Evolutionary conservation across 1,140 invertebrate genomes (phyloP).

Genomic region (Brachionus koreanus): DNA sequence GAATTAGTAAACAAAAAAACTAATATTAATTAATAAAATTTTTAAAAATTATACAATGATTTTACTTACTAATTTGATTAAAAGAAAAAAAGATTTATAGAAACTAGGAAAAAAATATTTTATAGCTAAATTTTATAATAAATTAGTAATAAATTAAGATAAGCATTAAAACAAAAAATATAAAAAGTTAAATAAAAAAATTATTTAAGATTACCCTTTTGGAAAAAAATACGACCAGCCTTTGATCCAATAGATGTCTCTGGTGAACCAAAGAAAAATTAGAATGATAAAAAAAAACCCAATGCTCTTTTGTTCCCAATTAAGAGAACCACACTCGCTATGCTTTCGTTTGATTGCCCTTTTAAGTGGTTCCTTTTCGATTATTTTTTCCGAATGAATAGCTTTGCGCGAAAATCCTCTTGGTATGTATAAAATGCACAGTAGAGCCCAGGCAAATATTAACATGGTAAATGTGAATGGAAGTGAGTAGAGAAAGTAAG

Average conservation of each 20-base stretch:
- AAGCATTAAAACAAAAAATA: no score
- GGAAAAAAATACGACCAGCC: constrained; percentile 65
- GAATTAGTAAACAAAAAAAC: no score
- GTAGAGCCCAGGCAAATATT: neutral
- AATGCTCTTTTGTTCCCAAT: constrained; percentile 68
- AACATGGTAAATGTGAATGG: constrained; percentile 19
- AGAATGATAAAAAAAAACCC: constrained; percentile 71
- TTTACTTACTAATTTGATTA: no score
- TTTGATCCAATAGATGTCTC: constrained; percentile 72
- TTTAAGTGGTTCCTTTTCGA: neutral
- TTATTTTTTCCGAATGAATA: neutral
- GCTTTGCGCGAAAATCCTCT: neutral
- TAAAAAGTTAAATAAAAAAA: neutral
- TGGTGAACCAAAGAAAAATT: constrained; percentile 78
- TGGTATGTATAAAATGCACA: neutral
- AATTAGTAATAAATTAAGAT: no score
- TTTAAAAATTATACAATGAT: no score
- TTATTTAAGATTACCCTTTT: neutral
- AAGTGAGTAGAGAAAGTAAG: neutral
- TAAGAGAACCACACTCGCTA: neutral
- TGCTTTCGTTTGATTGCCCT: neutral
- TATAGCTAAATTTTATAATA: no score
- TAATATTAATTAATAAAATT: no score
- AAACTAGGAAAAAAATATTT: no score
- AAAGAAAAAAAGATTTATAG: no score